Evolutionary conservation across 2,888 invertebrate species (phyloP).

Genomic region (Aporophyla nigra): DNA sequence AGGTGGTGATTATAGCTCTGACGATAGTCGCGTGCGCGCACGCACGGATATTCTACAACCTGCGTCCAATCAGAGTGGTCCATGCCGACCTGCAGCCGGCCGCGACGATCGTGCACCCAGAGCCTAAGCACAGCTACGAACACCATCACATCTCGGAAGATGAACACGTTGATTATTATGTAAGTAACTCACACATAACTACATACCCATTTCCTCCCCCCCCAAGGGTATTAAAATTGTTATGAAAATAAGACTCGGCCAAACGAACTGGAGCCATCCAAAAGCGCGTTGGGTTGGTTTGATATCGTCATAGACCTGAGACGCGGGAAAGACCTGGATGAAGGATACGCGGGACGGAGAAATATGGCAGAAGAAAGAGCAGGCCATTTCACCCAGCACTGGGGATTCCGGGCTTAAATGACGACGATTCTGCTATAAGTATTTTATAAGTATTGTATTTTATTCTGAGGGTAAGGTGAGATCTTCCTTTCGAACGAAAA

Average conservation of each 20-base stretch:
- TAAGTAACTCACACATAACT: slow-evolving; percentile 78
- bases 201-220: background rate
- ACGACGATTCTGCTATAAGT: background rate
- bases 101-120: slow-evolving; percentile 72
- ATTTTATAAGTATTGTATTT: no score
- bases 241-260: background rate
- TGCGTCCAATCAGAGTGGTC: slow-evolving; percentile 69
- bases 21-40: slow-evolving; percentile 77
- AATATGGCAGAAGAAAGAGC: background rate
- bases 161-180: slow-evolving; percentile 92
- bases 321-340: background rate
- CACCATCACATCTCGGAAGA: slow-evolving; percentile 86
- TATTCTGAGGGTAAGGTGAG: background rate
- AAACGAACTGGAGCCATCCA: background rate
- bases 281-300: background rate
- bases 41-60: slow-evolving; percentile 71
- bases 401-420: background rate
- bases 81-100: slow-evolving; percentile 74
- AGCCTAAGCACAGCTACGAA: slow-evolving; percentile 78
- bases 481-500: background rate
- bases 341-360: background rate
- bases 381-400: background rate
- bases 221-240: no score
- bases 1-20: slow-evolving; percentile 78
- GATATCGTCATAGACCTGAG: background rate